Percentiles rank a stretch among this genome's conserved stretches.
These are phyloP conservation scores for Diplazon laetatorius DNA, from an alignment of 2,888 invertebrate species.

Conservation along the genomic window DNA sequence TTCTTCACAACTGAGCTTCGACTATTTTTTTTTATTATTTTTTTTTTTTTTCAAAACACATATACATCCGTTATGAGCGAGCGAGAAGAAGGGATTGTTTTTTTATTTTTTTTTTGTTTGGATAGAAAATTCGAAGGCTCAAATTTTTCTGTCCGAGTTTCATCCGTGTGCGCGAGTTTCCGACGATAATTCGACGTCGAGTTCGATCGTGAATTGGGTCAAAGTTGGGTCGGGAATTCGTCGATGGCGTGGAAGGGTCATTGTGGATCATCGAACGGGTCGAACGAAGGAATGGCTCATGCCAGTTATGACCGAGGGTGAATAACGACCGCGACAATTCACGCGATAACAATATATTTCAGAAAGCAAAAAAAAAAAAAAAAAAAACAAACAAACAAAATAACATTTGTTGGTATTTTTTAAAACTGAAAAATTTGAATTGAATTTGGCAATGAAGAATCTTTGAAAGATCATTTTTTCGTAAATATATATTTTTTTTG, in stretches of 20 bases:
- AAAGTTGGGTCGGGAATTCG: not conserved
- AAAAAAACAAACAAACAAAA: too few species aligned
- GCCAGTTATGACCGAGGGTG: not conserved
- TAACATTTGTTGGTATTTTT: too few species aligned
- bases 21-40: too few species aligned
- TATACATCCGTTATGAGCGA: not conserved
- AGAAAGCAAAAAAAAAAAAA: too few species aligned
- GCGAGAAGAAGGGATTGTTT: not conserved
- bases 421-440: too few species aligned
- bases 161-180: not conserved
- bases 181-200: not conserved
- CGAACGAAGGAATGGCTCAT: not conserved
- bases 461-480: too few species aligned
- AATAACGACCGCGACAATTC: too few species aligned
- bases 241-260: not conserved
- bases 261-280: not conserved
- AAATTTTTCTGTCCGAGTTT: not conserved
- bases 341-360: too few species aligned
- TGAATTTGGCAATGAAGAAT: too few species aligned
- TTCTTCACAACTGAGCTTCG: conserved; percentile 32
- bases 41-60: too few species aligned
- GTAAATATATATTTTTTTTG: too few species aligned
- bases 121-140: too few species aligned
- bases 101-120: not conserved
- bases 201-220: conserved; percentile 7